Conservation (phyloP, 2,797 vertebrate genomes). For the Dicrostonyx torquatus region DNA sequence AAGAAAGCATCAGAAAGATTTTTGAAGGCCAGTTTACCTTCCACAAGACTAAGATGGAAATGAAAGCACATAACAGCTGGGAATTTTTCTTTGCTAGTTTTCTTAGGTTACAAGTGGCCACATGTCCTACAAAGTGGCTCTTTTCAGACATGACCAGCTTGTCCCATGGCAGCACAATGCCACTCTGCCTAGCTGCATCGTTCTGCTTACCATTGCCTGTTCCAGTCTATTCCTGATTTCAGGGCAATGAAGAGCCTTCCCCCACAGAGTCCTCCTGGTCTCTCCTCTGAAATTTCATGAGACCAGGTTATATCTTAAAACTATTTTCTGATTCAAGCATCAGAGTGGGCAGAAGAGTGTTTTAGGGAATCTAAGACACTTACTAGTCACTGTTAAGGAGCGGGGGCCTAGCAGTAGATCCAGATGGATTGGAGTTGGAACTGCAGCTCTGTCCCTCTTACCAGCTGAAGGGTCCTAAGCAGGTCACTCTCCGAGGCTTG, state of each 20-base stretch:
- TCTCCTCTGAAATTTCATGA: not conserved
- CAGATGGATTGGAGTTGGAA: not conserved
- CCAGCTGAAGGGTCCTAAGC: not conserved
- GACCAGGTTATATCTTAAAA: not conserved
- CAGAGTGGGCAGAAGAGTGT: not conserved
- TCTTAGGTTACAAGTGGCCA: not conserved
- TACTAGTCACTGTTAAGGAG: not conserved
- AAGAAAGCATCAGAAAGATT: not conserved
- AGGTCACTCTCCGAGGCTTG: constrained; percentile 4
- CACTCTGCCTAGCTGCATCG: not conserved
- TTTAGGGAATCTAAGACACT: not conserved
- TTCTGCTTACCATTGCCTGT: not conserved
- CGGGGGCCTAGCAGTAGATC: not conserved
- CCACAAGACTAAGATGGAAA: constrained; percentile 27
- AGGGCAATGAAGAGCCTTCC: not conserved
- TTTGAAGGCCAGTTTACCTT: constrained; percentile 14
- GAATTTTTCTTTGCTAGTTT: not conserved
- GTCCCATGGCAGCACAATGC: not conserved
- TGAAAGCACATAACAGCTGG: not conserved
- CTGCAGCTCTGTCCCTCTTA: constrained; percentile 14
- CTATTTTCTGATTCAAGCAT: not conserved
- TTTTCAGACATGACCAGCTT: not conserved
- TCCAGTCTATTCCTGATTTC: not conserved
- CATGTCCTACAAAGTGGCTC: not conserved
- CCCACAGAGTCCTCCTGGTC: not conserved